phyloP scores from a whole-genome alignment of 2,888 invertebrate genomes.

The Latrodectus elegans region DNA sequence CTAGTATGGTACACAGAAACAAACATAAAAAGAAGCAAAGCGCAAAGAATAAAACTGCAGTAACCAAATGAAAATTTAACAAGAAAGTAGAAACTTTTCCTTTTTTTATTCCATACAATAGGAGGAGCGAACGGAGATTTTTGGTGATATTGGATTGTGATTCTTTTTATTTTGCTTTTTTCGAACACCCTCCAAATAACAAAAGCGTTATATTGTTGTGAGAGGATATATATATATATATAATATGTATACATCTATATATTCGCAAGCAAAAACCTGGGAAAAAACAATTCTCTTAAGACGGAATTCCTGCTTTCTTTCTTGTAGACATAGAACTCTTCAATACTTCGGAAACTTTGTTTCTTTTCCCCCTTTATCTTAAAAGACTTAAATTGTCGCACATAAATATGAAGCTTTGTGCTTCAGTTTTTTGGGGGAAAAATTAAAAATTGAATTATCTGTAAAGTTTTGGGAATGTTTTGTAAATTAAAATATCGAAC shows the following conservation, averaged over 20 bases:
- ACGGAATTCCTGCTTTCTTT: conserved; percentile 15
- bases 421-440: too few species aligned
- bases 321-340: not conserved
- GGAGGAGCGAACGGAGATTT: conserved; percentile 33
- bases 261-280: conserved; percentile 9
- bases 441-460: too few species aligned
- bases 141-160: conserved; percentile 52
- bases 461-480: too few species aligned
- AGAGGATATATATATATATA: conserved; percentile 33
- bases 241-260: conserved; percentile 12
- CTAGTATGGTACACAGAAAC: conserved; percentile 42
- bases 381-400: conserved; percentile 1
- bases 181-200: conserved; percentile 38
- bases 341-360: not conserved
- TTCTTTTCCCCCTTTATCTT: not conserved
- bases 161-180: conserved; percentile 12
- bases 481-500: too few species aligned
- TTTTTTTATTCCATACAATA: conserved; percentile 9
- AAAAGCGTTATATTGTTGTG: conserved; percentile 39
- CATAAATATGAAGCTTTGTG: not conserved
- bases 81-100: conserved; percentile 46
- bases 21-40: conserved; percentile 18
- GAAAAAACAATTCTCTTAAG: conserved; percentile 1
- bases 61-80: conserved; percentile 60
- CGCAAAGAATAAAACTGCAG: not conserved